Evolutionary conservation across 2,113 vertebrate species (phyloP).

Genomic region (Osmerus mordax): DNA sequence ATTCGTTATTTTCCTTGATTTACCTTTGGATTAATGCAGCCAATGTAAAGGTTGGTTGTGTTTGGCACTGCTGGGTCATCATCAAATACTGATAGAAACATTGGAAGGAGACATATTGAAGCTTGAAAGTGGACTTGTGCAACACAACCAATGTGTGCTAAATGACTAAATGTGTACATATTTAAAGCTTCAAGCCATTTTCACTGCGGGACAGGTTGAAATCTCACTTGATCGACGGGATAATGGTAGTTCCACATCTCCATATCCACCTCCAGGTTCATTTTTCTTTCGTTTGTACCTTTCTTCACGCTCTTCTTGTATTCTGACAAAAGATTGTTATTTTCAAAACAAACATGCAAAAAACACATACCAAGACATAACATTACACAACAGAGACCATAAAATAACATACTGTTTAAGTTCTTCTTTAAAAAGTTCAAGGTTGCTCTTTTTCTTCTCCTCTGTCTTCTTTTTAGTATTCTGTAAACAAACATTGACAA

Average conservation of each 20-base stretch:
- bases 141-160: not conserved
- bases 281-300: constrained; percentile 73
- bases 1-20: not conserved
- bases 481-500: constrained; percentile 45
- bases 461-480: constrained; percentile 70
- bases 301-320: constrained; percentile 79
- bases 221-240: constrained; percentile 67
- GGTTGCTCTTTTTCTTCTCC: constrained; percentile 79
- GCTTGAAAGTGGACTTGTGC: not conserved
- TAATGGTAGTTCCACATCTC: constrained; percentile 63
- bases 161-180: not conserved
- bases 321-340: constrained; percentile 51
- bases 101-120: constrained; percentile 34
- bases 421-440: constrained; percentile 79
- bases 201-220: not conserved
- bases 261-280: constrained; percentile 54
- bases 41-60: constrained; percentile 79
- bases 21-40: constrained; percentile 81
- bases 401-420: constrained; percentile 70
- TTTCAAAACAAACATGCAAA: not conserved
- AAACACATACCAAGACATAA: not conserved
- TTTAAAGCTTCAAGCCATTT: not conserved
- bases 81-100: constrained; percentile 67
- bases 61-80: constrained; percentile 72
- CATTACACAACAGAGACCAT: not conserved